A percentile compares a stretch with the other conserved stretches of the same genome.
phyloP scores from a whole-genome alignment of 2,888 invertebrate species.

The Endotricha flammealis region DNA sequence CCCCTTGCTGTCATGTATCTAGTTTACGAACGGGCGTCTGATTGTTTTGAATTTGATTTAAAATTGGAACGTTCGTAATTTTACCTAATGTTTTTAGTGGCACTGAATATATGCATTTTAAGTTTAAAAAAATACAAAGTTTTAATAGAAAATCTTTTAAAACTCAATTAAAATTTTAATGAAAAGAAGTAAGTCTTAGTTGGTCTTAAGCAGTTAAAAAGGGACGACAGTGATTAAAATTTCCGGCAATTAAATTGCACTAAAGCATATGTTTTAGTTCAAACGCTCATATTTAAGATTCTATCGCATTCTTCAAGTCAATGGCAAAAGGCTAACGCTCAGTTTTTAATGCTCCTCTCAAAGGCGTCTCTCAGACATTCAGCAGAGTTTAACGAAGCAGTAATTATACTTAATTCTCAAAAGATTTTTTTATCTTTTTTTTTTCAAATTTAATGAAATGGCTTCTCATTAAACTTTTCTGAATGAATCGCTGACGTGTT shows the following conservation, averaged over 20 bases:
- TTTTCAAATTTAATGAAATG: conserved; percentile 44
- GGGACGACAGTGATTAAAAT: conserved; percentile 6
- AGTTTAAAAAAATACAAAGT: too few relatives aligned
- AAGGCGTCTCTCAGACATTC: conserved; percentile 44
- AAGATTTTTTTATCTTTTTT: conserved; percentile 47
- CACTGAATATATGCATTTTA: neutral
- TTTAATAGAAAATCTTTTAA: too few relatives aligned
- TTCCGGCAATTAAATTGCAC: conserved; percentile 3
- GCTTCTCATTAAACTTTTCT: conserved; percentile 45
- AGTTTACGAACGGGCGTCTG: conserved; percentile 43
- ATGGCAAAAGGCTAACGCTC: conserved; percentile 43
- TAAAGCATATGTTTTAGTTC: conserved; percentile 3
- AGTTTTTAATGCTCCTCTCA: conserved; percentile 53
- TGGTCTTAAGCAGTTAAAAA: too few relatives aligned
- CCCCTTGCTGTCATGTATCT: conserved; percentile 56
- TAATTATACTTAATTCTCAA: conserved; percentile 57
- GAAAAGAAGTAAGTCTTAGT: too few relatives aligned
- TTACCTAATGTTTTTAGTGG: neutral
- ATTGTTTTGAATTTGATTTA: conserved; percentile 27
- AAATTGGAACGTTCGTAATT: conserved; percentile 15
- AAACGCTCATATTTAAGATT: neutral
- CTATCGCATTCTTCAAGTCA: conserved; percentile 35
- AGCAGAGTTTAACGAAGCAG: conserved; percentile 63
- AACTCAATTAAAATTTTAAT: too few relatives aligned
- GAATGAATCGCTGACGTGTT: conserved; percentile 37